Conservation (phyloP, 1,140 invertebrate species). For the Holcopasites calliopsidis region DNA sequence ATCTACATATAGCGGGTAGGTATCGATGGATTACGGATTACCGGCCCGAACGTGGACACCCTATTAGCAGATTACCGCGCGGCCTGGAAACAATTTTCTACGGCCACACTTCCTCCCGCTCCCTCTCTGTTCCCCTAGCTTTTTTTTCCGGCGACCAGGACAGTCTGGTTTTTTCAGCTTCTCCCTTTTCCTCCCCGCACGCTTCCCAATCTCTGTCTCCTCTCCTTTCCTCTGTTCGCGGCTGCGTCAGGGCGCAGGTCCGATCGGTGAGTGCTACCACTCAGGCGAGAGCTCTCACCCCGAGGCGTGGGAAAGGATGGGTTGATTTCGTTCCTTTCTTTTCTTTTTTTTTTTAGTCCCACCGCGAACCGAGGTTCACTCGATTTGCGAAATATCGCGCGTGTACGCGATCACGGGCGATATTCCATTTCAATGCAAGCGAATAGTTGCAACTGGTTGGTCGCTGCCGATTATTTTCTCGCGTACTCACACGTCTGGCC, state of each 20-base stretch:
- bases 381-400: slow-evolving; percentile 48
- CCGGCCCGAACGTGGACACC: slow-evolving; percentile 62
- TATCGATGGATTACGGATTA: slow-evolving; percentile 75
- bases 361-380: neutral
- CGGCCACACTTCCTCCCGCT: slow-evolving; percentile 48
- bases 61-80: slow-evolving; percentile 75
- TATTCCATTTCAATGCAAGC: slow-evolving; percentile 11
- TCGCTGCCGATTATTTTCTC: neutral
- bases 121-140: neutral
- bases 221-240: slow-evolving; percentile 11
- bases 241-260: slow-evolving; percentile 36
- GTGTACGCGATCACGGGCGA: neutral
- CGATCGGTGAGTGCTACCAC: slow-evolving; percentile 49
- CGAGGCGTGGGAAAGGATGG: neutral
- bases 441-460: slow-evolving; percentile 15
- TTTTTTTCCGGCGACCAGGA: slow-evolving; percentile 5
- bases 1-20: slow-evolving; percentile 2
- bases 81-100: slow-evolving; percentile 70
- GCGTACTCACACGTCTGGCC: neutral
- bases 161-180: neutral
- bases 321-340: slow-evolving; percentile 36
- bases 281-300: slow-evolving; percentile 41
- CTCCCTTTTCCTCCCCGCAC: neutral
- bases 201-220: neutral
- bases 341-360: too few relatives aligned